These are phyloP conservation scores for Apodemia mormo DNA, from an alignment of 2,888 invertebrate species.

Conservation along the genomic window DNA sequence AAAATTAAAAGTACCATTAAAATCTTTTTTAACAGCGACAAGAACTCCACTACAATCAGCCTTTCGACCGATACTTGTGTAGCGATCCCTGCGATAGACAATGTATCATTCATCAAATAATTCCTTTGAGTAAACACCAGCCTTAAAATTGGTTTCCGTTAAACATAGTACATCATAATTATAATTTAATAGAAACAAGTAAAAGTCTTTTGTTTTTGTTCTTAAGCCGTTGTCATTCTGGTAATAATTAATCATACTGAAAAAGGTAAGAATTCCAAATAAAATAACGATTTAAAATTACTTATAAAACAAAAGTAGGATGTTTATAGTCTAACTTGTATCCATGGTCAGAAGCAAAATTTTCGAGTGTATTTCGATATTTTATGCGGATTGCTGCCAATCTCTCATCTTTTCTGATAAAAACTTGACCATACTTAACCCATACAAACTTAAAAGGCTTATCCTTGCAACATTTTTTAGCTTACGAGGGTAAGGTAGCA, in stretches of 20 bases:
- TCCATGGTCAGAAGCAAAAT: neutral
- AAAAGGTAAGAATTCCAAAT: neutral
- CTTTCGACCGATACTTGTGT: neutral
- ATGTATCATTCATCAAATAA: neutral
- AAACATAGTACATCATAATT: neutral
- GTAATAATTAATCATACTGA: conserved; percentile 1
- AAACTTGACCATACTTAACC: conserved; percentile 29
- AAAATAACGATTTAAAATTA: no score
- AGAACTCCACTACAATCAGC: conserved; percentile 12
- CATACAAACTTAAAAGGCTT: conserved; percentile 29
- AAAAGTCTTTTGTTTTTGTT: conserved; percentile 9
- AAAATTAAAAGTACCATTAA: no score
- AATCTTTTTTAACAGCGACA: neutral
- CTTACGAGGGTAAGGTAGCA: neutral
- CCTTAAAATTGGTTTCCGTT: neutral
- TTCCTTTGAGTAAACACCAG: neutral
- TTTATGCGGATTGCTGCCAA: conserved; percentile 25
- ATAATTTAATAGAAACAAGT: conserved; percentile 11
- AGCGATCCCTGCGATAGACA: neutral
- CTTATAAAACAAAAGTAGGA: neutral
- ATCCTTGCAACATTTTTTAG: conserved; percentile 24
- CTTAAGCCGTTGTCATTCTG: conserved; percentile 15
- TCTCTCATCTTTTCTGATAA: conserved; percentile 25
- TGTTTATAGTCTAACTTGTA: neutral
- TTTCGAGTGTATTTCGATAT: conserved; percentile 17